Conservation (phyloP, 2,797 vertebrate genomes). For the Oryzias dopingdopingensis region DNA sequence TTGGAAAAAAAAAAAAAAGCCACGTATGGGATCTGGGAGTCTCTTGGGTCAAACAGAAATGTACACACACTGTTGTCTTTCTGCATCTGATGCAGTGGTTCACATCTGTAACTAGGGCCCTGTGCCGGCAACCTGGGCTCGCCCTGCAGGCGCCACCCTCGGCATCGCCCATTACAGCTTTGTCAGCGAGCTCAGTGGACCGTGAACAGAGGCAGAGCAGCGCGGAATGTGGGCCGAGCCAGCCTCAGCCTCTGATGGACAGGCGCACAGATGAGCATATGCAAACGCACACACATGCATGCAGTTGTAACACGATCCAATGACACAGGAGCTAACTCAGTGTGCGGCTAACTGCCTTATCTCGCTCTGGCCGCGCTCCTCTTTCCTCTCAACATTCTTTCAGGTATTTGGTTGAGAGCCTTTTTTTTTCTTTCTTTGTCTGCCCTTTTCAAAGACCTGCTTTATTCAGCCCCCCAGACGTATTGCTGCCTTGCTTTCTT, state of each 20-base stretch:
- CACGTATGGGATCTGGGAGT: constrained; percentile 40
- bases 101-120: constrained; percentile 25
- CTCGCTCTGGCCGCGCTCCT: constrained; percentile 72
- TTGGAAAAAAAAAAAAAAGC: constrained; percentile 21
- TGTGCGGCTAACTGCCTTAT: constrained; percentile 78
- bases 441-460: constrained; percentile 76
- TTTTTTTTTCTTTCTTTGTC: constrained; percentile 67
- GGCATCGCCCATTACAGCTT: constrained; percentile 58
- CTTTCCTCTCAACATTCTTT: constrained; percentile 80
- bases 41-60: constrained; percentile 40
- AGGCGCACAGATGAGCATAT: constrained; percentile 42
- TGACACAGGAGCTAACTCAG: constrained; percentile 72
- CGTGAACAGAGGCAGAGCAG: constrained; percentile 73
- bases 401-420: constrained; percentile 79
- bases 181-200: constrained; percentile 76
- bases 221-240: constrained; percentile 69
- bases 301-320: constrained; percentile 70
- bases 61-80: constrained; percentile 27
- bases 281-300: constrained; percentile 38
- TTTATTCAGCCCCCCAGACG: constrained; percentile 71
- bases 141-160: constrained; percentile 68
- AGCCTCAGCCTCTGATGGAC: constrained; percentile 61
- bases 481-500: constrained; percentile 44
- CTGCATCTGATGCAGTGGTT: constrained; percentile 20
- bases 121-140: constrained; percentile 39